phyloP scores from a whole-genome alignment of 2,113 vertebrate species.

The Clarias gariepinus region DNA sequence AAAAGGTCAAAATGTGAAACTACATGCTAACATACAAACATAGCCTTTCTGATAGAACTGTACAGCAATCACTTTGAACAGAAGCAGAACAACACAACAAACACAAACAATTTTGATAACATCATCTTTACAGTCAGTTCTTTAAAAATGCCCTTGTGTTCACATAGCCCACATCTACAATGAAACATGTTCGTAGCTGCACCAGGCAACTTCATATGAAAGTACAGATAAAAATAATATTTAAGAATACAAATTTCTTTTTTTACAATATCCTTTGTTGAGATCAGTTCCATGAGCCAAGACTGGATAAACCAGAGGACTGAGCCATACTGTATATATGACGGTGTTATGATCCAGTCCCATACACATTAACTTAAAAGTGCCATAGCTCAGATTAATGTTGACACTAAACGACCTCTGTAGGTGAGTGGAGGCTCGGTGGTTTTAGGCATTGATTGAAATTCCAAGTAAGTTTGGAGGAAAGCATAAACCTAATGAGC shows the following conservation, averaged over 20 bases:
- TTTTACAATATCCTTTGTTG: slow-evolving; percentile 12
- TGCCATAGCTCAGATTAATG: not conserved
- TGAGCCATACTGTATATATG: slow-evolving; percentile 2
- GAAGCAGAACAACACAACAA: slow-evolving; percentile 6
- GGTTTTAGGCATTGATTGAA: not conserved
- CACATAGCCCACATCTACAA: slow-evolving; percentile 36
- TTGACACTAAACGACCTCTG: not conserved
- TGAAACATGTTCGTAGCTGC: slow-evolving; percentile 55
- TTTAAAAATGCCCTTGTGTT: slow-evolving; percentile 32
- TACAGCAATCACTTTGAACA: slow-evolving; percentile 43
- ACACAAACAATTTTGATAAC: slow-evolving; percentile 2
- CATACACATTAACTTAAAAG: not conserved
- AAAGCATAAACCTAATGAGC: not conserved
- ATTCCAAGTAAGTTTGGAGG: not conserved
- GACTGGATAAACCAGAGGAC: not conserved
- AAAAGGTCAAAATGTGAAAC: slow-evolving; percentile 28
- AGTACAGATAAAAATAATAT: slow-evolving; percentile 34
- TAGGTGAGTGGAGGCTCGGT: not conserved
- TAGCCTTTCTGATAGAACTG: slow-evolving; percentile 52
- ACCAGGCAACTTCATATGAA: slow-evolving; percentile 59
- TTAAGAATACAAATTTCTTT: slow-evolving; percentile 37
- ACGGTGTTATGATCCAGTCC: not conserved
- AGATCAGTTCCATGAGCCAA: not conserved
- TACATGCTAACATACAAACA: slow-evolving; percentile 57
- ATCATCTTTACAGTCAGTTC: slow-evolving; percentile 31